Conservation (phyloP, 2,113 vertebrate species). For the Psittacara wagleri region DNA sequence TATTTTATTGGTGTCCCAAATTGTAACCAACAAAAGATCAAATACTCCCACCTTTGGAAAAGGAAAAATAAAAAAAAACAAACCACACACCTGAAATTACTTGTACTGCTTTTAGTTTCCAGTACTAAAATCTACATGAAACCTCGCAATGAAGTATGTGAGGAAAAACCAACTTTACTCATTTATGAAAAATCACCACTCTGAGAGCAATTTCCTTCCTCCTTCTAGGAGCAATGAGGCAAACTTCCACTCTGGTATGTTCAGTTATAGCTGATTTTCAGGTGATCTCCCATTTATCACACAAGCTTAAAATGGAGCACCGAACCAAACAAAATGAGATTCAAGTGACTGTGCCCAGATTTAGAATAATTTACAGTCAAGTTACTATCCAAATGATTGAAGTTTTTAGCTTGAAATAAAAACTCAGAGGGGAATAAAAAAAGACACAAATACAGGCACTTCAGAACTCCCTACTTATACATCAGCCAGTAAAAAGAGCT, state of each 20-base stretch:
- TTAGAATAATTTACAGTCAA: not conserved
- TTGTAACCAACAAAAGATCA: not conserved
- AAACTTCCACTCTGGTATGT: not conserved
- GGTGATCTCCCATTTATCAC: not conserved
- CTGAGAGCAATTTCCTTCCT: not conserved
- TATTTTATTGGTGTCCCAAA: not conserved
- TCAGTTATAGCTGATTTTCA: not conserved
- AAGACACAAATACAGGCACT: not conserved
- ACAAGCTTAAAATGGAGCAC: not conserved
- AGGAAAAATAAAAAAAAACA: not conserved
- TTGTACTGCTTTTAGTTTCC: not conserved
- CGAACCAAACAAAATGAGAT: not conserved
- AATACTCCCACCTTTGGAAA: not conserved
- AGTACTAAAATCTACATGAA: not conserved
- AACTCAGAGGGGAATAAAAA: not conserved
- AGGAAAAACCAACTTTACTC: not conserved
- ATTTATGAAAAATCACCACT: not conserved
- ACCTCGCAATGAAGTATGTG: not conserved
- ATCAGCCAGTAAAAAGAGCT: not conserved
- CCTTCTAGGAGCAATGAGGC: not conserved
- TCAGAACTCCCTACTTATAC: not conserved
- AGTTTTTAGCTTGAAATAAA: not conserved
- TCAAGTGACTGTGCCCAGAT: not conserved
- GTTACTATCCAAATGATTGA: not conserved
- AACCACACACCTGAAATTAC: not conserved